A percentile compares a stretch with the other conserved stretches of the same genome.
These are phyloP conservation scores for Ammospiza nelsoni DNA, from an alignment of 2,113 vertebrate genomes.

Conservation along the genomic window DNA sequence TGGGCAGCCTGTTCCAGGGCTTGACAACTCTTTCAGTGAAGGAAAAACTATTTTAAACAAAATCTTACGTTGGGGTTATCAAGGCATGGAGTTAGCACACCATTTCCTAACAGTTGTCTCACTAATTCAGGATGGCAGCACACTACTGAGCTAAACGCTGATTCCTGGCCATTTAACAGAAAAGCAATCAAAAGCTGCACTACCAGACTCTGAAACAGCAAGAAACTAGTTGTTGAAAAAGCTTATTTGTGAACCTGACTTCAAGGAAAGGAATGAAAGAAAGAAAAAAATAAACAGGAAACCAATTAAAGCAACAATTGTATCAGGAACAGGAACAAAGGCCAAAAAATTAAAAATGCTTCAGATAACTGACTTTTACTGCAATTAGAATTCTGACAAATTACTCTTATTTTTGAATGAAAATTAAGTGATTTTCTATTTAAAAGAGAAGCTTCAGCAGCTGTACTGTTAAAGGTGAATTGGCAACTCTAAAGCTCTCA, in stretches of 20 bases:
- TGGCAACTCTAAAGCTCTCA: not conserved
- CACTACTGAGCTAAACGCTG: not conserved
- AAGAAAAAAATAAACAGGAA: constrained; percentile 1
- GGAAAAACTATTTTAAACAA: not conserved
- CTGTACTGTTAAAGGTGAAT: not conserved
- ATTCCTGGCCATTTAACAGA: not conserved
- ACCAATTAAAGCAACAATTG: constrained; percentile 21
- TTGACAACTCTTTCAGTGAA: not conserved
- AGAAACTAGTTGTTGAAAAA: not conserved
- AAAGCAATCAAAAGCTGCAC: not conserved
- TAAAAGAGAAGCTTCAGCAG: not conserved
- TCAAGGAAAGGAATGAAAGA: not conserved
- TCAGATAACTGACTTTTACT: not conserved
- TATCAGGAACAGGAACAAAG: not conserved
- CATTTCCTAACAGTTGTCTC: not conserved
- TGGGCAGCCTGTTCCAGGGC: not conserved
- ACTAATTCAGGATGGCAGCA: not conserved
- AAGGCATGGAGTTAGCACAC: not conserved
- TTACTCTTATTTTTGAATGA: not conserved
- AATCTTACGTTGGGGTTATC: not conserved
- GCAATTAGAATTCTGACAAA: not conserved
- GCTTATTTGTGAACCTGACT: not conserved
- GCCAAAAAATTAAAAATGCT: not conserved
- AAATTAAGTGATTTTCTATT: not conserved
- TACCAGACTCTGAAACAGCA: not conserved